Conservation (phyloP, 1,140 invertebrate genomes). For the Orius insidiosus region DNA sequence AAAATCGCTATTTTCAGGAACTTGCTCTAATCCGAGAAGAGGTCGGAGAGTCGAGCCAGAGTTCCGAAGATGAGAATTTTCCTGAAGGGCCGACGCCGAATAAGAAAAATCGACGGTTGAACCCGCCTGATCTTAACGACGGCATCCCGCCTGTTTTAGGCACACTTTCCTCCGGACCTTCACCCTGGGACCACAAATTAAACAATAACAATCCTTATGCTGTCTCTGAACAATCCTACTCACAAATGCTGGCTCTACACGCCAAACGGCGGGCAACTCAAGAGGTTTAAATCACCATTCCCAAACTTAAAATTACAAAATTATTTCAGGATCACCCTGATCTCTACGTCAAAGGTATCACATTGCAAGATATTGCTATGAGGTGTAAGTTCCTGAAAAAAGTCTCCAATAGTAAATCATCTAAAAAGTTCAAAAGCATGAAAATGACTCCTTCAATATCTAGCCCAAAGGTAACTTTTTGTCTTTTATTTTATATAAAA, state of each 20-base stretch:
- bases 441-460: constrained; percentile 12
- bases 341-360: constrained; percentile 37
- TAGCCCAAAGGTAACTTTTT: constrained; percentile 8
- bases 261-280: constrained; percentile 37
- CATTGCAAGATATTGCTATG: constrained; percentile 35
- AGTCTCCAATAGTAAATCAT: neutral
- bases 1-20: constrained; percentile 33
- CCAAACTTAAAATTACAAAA: neutral
- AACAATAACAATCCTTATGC: constrained; percentile 11
- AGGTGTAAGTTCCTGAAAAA: constrained; percentile 16
- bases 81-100: constrained; percentile 22
- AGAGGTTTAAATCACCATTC: constrained; percentile 30
- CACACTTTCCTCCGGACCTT: constrained; percentile 9
- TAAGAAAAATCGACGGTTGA: neutral
- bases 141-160: constrained; percentile 8
- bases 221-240: constrained; percentile 9
- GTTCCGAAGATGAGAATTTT: constrained; percentile 52
- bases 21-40: constrained; percentile 32
- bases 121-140: neutral
- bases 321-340: constrained; percentile 33
- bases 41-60: constrained; percentile 43
- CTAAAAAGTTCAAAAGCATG: constrained; percentile 10
- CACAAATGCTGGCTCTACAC: constrained; percentile 42
- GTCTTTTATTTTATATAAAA: neutral
- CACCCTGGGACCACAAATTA: constrained; percentile 10